A percentile compares a stretch with the other conserved stretches of the same genome.
phyloP scores from a whole-genome alignment of 2,113 vertebrate genomes.

The Sinocyclocheilus grahami region DNA sequence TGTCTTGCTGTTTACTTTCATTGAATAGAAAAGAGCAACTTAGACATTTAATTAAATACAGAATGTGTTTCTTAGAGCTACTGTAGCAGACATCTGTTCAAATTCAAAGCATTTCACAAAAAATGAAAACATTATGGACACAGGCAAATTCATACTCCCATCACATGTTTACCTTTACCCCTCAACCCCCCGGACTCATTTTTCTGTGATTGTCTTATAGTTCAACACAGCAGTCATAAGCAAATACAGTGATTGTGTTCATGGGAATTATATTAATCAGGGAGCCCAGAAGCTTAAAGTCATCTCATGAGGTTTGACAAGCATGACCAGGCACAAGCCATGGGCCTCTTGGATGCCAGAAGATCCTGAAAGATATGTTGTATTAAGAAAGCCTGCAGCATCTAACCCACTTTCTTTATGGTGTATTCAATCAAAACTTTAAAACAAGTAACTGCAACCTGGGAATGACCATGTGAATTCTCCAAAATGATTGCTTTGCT shows the following conservation, averaged over 20 bases:
- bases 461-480: not conserved
- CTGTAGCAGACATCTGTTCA: not conserved
- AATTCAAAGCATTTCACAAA: not conserved
- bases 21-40: not conserved
- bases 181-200: not conserved
- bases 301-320: conserved; percentile 33
- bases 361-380: conserved; percentile 17
- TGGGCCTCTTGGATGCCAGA: not conserved
- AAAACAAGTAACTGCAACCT: not conserved
- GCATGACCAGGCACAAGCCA: conserved; percentile 33
- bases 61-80: not conserved
- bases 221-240: conserved; percentile 16
- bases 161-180: conserved; percentile 31
- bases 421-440: not conserved
- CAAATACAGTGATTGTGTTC: conserved; percentile 13
- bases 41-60: not conserved
- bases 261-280: conserved; percentile 6
- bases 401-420: conserved; percentile 20
- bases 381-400: conserved; percentile 23
- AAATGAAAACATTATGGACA: conserved; percentile 8
- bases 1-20: not conserved
- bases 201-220: not conserved
- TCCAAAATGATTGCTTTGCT: not conserved
- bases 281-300: conserved; percentile 28
- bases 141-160: conserved; percentile 14